Percentiles rank a stretch among this genome's conserved stretches.
phyloP scores from a whole-genome alignment of 2,113 vertebrate species.

The Chiloscyllium plagiosum region DNA sequence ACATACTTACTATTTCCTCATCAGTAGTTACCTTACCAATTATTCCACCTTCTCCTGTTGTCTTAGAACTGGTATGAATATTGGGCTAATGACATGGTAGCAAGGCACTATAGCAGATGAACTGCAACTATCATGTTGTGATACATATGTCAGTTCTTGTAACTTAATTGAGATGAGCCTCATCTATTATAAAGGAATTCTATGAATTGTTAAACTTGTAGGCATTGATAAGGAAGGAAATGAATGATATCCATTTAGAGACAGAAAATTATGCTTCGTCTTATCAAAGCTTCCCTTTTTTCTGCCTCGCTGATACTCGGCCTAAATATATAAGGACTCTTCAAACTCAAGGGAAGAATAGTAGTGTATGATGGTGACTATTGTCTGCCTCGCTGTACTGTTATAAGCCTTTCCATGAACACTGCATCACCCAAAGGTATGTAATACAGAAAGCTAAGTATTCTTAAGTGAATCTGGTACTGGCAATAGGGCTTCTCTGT shows the following conservation, averaged over 20 bases:
- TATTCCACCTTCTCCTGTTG: no score
- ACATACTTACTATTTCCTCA: no score
- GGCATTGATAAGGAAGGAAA: background rate
- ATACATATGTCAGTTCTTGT: no score
- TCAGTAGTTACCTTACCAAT: no score
- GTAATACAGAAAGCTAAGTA: background rate
- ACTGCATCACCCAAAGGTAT: background rate
- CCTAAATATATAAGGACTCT: background rate
- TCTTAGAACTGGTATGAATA: no score
- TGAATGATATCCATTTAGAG: background rate
- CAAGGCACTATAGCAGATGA: no score
- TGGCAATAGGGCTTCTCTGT: no score
- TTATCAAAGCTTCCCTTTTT: background rate
- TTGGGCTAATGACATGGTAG: no score
- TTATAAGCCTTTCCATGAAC: background rate
- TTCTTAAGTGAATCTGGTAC: background rate
- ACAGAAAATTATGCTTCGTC: no score
- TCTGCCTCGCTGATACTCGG: background rate
- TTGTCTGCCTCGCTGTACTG: background rate
- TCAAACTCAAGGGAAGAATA: background rate
- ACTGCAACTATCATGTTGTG: no score
- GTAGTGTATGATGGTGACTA: background rate
- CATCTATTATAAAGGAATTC: no score
- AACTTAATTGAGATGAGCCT: no score
- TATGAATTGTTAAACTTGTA: background rate